Conservation (phyloP, 1,140 invertebrate species). For the Brachionus angularis region DNA sequence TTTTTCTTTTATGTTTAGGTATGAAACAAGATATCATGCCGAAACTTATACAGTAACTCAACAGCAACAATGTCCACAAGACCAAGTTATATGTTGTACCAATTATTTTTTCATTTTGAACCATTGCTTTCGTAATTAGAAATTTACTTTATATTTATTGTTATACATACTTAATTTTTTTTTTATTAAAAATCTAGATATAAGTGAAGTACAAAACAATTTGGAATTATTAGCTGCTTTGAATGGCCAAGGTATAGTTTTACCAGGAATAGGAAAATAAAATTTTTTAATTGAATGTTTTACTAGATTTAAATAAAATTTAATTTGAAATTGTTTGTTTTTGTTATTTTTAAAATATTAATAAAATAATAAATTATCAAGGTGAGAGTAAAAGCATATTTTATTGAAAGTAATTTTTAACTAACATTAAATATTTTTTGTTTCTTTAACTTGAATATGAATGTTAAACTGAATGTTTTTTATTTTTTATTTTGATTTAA, state of each 20-base stretch:
- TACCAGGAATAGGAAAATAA: conserved; percentile 37
- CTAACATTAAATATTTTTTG: too few species aligned
- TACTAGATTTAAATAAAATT: not conserved
- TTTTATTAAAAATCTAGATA: conserved; percentile 22
- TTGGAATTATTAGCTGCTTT: conserved; percentile 10
- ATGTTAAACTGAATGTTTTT: too few species aligned
- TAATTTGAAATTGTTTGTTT: too few species aligned
- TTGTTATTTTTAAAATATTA: too few species aligned
- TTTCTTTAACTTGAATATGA: too few species aligned
- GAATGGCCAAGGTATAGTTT: conserved; percentile 31
- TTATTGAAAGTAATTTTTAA: too few species aligned
- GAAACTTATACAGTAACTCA: conserved; percentile 22
- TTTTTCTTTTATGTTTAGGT: too few species aligned
- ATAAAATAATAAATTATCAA: too few species aligned
- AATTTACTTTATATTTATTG: not conserved
- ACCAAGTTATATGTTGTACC: conserved; percentile 15
- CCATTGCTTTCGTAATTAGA: conserved; percentile 37
- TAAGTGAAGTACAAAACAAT: conserved; percentile 38
- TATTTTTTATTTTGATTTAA: too few species aligned
- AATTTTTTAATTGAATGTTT: not conserved
- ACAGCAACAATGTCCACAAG: conserved; percentile 26
- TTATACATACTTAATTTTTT: not conserved
- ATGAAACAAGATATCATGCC: conserved; percentile 6
- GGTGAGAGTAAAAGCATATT: too few species aligned
- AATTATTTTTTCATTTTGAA: conserved; percentile 38